Conservation (phyloP, 2,113 vertebrate genomes). For the Willisornis vidua region DNA sequence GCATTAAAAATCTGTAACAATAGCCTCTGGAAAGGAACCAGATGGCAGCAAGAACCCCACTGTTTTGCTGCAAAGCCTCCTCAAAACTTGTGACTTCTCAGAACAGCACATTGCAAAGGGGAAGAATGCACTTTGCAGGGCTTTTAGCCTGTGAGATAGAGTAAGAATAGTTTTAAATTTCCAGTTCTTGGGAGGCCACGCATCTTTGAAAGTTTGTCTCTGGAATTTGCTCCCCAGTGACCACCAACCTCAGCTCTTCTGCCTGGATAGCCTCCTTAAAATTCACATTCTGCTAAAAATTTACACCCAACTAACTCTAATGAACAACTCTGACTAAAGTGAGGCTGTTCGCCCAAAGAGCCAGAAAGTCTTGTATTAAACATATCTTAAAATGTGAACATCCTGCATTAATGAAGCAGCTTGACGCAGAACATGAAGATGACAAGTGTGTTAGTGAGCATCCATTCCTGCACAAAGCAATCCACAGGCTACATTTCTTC, state of each 20-base stretch:
- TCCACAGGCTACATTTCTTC: neutral
- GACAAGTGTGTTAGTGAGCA: neutral
- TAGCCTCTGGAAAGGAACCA: neutral
- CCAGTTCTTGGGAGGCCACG: neutral
- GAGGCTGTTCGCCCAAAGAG: neutral
- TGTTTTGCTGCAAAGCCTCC: neutral
- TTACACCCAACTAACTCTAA: neutral
- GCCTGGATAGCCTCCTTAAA: neutral
- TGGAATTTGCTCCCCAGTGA: neutral
- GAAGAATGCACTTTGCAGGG: neutral
- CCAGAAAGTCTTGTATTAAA: neutral
- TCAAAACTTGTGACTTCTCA: neutral
- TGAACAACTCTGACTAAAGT: neutral
- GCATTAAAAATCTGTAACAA: neutral
- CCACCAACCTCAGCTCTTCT: neutral
- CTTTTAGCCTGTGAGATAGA: neutral
- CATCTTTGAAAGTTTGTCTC: neutral
- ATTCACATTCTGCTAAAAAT: neutral
- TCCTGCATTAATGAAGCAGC: neutral
- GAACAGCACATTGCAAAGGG: neutral
- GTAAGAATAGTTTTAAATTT: neutral
- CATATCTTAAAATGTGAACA: neutral
- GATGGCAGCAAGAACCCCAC: neutral
- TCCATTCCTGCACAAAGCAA: neutral
- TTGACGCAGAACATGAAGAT: neutral